Conservation (phyloP, 1,140 invertebrate species). For the Formica selysi region DNA sequence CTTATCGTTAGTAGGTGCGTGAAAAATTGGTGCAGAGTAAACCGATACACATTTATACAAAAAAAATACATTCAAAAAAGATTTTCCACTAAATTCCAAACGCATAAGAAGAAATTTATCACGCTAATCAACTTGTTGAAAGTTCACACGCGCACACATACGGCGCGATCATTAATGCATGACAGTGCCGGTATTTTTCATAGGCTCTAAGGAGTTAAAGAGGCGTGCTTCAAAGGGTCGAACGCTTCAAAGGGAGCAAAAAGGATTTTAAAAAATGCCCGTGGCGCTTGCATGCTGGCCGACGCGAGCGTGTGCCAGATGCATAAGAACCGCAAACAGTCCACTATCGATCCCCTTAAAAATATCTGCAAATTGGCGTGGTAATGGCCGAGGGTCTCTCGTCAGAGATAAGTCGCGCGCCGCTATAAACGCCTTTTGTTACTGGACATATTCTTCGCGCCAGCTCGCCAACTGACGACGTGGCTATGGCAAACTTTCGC, state of each 20-base stretch:
- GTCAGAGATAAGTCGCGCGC: slow-evolving; percentile 42
- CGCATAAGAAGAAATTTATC: neutral
- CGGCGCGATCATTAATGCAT: slow-evolving; percentile 11
- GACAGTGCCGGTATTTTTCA: slow-evolving; percentile 36
- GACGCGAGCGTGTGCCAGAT: slow-evolving; percentile 51
- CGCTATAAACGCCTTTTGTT: slow-evolving; percentile 20
- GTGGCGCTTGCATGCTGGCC: slow-evolving; percentile 51
- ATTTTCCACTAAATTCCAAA: neutral
- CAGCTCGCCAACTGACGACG: slow-evolving; percentile 41
- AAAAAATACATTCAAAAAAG: neutral
- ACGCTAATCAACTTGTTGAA: neutral
- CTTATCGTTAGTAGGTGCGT: neutral
- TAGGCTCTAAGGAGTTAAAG: slow-evolving; percentile 49
- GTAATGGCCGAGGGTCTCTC: slow-evolving; percentile 60
- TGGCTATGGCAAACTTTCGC: slow-evolving; percentile 51
- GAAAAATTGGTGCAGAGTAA: neutral
- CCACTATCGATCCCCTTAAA: slow-evolving; percentile 67
- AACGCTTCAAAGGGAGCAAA: slow-evolving; percentile 43
- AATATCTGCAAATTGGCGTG: slow-evolving; percentile 64
- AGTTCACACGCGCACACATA: slow-evolving; percentile 18
- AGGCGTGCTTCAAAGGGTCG: slow-evolving; percentile 55
- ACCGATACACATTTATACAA: neutral
- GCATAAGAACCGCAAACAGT: slow-evolving; percentile 55
- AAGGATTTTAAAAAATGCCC: slow-evolving; percentile 39
- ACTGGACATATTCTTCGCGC: slow-evolving; percentile 20